Evolutionary conservation across 2,113 vertebrate species (phyloP), one percentile per base, ranked within the genome.

Genomic region (Menura novaehollandiae): DNA sequence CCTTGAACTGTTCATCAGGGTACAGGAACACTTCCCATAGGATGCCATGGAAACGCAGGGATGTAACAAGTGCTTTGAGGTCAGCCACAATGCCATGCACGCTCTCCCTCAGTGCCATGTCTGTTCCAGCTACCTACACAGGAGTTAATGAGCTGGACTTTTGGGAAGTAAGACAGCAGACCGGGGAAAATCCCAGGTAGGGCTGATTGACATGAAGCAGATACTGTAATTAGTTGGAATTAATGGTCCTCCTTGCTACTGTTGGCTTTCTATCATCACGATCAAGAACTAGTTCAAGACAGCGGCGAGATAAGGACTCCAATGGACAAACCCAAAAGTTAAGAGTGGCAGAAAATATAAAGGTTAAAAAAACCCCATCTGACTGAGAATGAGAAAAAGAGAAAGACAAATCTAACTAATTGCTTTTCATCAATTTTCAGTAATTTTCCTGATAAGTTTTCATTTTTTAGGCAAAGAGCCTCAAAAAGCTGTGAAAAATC

Each of bases 81-180:
- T 35, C 8, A 77, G 39, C 19, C 22, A 17, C 30, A 62, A n/a
- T 10, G 49, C 33, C 11, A 1, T 0, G 2, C 3, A 21, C 2
- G 0, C 33, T 37, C 43, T 43, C 71, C 30, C 10, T 60, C 58
- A 62, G 28, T 13, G 51, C 46, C 17, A 35, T 0, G 1, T 7
- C 51, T 46, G 3, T 13, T 69, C 15, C 51, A 44, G 49, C n/a
- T 75, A 82, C 37, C 72, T 23, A 32, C 21, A 44, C 0, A 0
- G 23, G 39, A 69, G 8, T 33, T 64, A 69, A 77, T 0, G 0
- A 75, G 39, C 33, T 3, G 1, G 27, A 52, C 14, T 58, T 83
- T 1, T 7, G 19, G 21, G 47, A 80, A 46, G 9, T 19, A 52
- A 60, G 59, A 72, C 81, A 91, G 62, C 3, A 55, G 37, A 39